These are phyloP conservation scores for Taurulus bubalis DNA, from an alignment of 2,113 vertebrate species.

Conservation along the genomic window DNA sequence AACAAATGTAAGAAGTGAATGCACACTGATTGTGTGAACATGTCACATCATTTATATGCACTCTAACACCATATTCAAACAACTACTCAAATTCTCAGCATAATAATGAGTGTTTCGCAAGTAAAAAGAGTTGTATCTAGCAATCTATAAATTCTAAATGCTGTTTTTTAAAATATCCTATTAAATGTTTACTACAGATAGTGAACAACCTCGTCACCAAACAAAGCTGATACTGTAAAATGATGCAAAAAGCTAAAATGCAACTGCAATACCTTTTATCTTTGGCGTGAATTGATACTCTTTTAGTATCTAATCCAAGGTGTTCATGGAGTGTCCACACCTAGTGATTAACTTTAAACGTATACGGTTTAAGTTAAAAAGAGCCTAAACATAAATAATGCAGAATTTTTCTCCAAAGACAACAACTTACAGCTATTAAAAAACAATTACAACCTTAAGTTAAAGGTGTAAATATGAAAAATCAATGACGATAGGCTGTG, in stretches of 20 bases:
- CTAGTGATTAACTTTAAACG: background rate
- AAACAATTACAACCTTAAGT: background rate
- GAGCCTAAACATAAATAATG: background rate
- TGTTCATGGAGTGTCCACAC: background rate
- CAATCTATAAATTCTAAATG: background rate
- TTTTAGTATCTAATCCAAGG: background rate
- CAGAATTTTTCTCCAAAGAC: background rate
- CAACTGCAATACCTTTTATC: too few species aligned
- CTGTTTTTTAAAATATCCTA: too few species aligned
- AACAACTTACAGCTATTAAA: background rate
- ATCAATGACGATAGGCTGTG: accelerated
- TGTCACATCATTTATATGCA: background rate
- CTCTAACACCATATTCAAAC: background rate
- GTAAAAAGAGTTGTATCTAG: background rate
- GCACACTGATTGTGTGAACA: background rate
- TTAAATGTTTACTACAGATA: background rate
- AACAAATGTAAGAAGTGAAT: background rate
- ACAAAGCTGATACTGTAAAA: background rate
- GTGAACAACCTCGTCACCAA: background rate
- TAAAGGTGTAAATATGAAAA: background rate
- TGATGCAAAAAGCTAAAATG: background rate
- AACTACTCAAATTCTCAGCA: background rate
- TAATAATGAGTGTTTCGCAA: background rate
- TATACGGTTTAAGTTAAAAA: background rate
- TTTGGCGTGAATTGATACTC: background rate